Evolutionary conservation across 2,888 invertebrate genomes (phyloP), one percentile per base, ranked within the genome.

Genomic region (Stegophylla sp.): DNA sequence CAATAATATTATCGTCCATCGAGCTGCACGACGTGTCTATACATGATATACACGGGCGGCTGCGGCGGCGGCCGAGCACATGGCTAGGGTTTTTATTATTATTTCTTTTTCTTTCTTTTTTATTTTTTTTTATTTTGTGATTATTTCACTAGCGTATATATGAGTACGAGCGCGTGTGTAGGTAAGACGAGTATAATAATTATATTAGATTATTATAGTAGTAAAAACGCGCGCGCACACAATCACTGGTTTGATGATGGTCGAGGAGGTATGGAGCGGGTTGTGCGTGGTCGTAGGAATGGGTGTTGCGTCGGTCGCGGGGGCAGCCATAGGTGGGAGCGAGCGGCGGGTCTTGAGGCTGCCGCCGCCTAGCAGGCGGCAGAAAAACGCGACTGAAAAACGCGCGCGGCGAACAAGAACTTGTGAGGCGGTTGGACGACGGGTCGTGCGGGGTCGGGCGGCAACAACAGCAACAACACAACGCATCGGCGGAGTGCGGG

Each of bases 1-100:
- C 48, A 72, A 72, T 72, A 72, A 51, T 59, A 72, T 41, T 71
- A 71, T 71, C 26, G 26, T 71, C 53, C 71, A 53, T 71, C 71
- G 69, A 48, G 67, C 69, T 13, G 69, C n/a, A n/a, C 51, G 69
- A 71, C 20, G 71, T 41, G 56, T 23, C 72, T 53, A 26, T 23
- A 41, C 71, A 41, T 34, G 28, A 69, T 51, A 69, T 51, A 26
- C 43, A 43, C 43, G 17, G 26, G 23, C 72, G 56, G 53, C 53
- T 9, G 7, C n/a, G 56, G 4, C 59, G 56, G 53, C 72, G 72
- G 23, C 72, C 41, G 72, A 73, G 72, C 72, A 73, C 72, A 73
- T 73, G 72, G 72, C 59, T 43, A 5, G 72, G 41, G 26, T 26
- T 73, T 72, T 69, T 72, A 56, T 53, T 71, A 53, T 34, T 71